phyloP scores from a whole-genome alignment of 2,113 vertebrate species.

The Boulengerochromis microlepis region DNA sequence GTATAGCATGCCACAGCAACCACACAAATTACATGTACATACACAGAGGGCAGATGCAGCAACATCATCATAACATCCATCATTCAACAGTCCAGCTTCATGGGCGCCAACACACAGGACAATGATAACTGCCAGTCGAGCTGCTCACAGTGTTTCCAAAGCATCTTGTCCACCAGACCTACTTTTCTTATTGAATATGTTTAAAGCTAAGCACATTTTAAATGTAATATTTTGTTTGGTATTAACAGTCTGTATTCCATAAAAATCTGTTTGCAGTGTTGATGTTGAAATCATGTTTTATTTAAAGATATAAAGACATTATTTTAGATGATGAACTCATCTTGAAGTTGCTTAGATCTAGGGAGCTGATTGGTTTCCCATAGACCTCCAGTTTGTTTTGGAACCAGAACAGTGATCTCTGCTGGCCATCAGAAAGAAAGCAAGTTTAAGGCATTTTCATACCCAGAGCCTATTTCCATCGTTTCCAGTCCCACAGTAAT shows the following conservation, averaged over 20 bases:
- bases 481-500: background rate
- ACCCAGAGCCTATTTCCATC: background rate
- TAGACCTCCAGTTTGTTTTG: background rate
- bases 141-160: background rate
- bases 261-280: background rate
- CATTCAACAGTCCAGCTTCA: background rate
- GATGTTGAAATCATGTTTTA: background rate
- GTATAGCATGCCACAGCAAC: background rate
- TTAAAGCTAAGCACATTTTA: background rate
- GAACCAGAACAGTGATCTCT: background rate
- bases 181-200: background rate
- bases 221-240: background rate
- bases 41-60: background rate
- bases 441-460: background rate
- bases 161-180: background rate
- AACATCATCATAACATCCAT: background rate
- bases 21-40: background rate
- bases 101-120: background rate
- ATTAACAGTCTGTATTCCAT: background rate
- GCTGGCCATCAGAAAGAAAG: background rate
- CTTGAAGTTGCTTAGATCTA: background rate
- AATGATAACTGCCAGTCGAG: background rate
- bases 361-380: background rate
- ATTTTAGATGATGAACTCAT: background rate
- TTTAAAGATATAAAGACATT: background rate